Percentiles rank a stretch among this genome's conserved stretches.
Conservation (phyloP, 1,140 invertebrate genomes). For the Stegodyphus mimosarum region DNA sequence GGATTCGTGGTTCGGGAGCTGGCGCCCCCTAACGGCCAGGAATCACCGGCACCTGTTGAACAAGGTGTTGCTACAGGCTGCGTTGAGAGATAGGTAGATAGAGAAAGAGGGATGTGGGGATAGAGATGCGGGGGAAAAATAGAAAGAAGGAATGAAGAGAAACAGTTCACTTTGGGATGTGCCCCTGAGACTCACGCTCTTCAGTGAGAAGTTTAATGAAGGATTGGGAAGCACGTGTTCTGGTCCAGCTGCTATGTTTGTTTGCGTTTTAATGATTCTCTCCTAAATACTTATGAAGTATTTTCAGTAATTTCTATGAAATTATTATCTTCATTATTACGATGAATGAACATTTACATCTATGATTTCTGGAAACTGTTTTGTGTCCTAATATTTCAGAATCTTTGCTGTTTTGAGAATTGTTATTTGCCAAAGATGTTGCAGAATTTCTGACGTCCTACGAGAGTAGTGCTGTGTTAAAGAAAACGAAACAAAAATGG, state of each 20-base stretch:
- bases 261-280: not conserved
- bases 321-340: not conserved
- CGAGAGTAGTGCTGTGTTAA: slow-evolving; percentile 59
- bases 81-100: slow-evolving; percentile 37
- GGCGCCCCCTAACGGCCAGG: slow-evolving; percentile 51
- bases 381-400: not conserved
- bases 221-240: slow-evolving; percentile 48
- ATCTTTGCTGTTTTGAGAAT: not conserved
- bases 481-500: slow-evolving; percentile 35
- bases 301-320: not conserved
- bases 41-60: slow-evolving; percentile 51
- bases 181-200: slow-evolving; percentile 23
- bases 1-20: not conserved
- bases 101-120: slow-evolving; percentile 32
- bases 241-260: not conserved
- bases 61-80: slow-evolving; percentile 49
- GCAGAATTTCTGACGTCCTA: not conserved
- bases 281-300: not conserved
- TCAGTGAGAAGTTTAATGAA: slow-evolving; percentile 52
- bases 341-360: not conserved
- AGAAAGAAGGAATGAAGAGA: slow-evolving; percentile 46
- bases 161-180: slow-evolving; percentile 44
- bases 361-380: not conserved
- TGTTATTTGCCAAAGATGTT: not conserved
- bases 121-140: slow-evolving; percentile 17